Base-by-base conservation (phyloP, 1,140 invertebrate species). In the Dinothrombium tinctorium region DNA sequence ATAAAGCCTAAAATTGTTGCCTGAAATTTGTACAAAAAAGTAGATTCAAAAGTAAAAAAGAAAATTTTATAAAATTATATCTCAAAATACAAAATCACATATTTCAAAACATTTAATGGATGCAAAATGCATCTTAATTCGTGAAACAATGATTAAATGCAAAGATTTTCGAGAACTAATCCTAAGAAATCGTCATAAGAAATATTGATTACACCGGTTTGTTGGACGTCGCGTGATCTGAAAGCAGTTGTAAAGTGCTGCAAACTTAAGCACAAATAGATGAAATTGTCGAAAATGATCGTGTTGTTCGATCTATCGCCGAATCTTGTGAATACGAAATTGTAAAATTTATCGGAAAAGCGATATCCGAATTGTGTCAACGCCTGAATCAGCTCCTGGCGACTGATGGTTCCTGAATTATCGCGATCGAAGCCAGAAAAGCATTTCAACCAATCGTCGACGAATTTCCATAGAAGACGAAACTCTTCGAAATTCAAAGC, bases 141-240 rank as follows among this genome's bases (percentile, higher is more conserved):
- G n/a, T n/a, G n/a, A n/a, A n/a, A n/a, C n/a, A n/a, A n/a, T n/a
- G n/a, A n/a, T n/a, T n/a, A n/a, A n/a, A n/a, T n/a, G n/a, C n/a
- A n/a, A n/a, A n/a, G n/a, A n/a, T n/a, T n/a, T n/a, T n/a, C n/a
- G n/a, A n/a, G n/a, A n/a, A n/a, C n/a, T n/a, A n/a, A n/a, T n/a
- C n/a, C n/a, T n/a, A 96, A 66, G 61, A 98, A 98, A 54, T 95
- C 81, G 60, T 98, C 89, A 54, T 96, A 98, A 49, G 83, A 76
- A 53, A 96, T 87, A 28, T 77, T 80, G 46, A 96, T 94, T 35
- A 84, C 71, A 4, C 89, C 89, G 66, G 90, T 83, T 59, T 78
- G 70, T 58, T 96, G 82, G 7, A 77, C 80, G 54, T 98, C 89
- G 52, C 73, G 73, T 49, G 76, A 72, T 37, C 76, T 67, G 57